Evolutionary conservation across 2,113 vertebrate genomes (phyloP), one percentile per base, ranked within the genome.

Genomic region (Tinamus guttatus): DNA sequence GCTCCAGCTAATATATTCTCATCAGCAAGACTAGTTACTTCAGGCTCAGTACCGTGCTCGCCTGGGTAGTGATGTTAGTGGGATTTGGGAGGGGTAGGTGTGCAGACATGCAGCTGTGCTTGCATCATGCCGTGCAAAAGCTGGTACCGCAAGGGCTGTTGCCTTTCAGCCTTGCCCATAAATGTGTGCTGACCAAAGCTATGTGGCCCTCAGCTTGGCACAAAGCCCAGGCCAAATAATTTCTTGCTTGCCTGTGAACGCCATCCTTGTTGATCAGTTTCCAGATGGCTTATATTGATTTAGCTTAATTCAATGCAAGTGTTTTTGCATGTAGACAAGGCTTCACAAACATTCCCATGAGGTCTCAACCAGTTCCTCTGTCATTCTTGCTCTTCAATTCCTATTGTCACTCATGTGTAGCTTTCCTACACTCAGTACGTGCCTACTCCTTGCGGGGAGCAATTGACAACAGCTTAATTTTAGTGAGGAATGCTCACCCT

Each of bases 221-320:
- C 68, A 62, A 83, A 92, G 60, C 28, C 38, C 77, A 69, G 51
- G 47, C 47, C 52, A 13, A 93, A 89, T 62, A 71, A 92, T 84
- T 47, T 93, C 83, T 69, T 76, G 28, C 93, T 92, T 92, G 77
- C 74, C 75, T 79, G 58, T 76, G 77, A 95, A 68, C 8, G 3
- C 83, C 80, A 27, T 64, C 88, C 17, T 34, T 69, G 49, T 52
- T 93, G 85, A 93, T 92, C 77, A 59, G 15, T 85, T 62, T 95
- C 90, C 95, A 96, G 74, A 70, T 95, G 94, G 77, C 67, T 90
- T 87, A 67, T 95, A 93, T 80, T 93, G 94, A 85, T 95, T 91
- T 80, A 87, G 45, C 60, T 92, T 93, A 90, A 96, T 95, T 94
- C 90, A 92, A 13, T 89, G 74, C 92, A 94, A 96, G 88, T 89